Evolutionary conservation across 2,113 vertebrate species (phyloP).

Genomic region (Hemicordylus capensis): DNA sequence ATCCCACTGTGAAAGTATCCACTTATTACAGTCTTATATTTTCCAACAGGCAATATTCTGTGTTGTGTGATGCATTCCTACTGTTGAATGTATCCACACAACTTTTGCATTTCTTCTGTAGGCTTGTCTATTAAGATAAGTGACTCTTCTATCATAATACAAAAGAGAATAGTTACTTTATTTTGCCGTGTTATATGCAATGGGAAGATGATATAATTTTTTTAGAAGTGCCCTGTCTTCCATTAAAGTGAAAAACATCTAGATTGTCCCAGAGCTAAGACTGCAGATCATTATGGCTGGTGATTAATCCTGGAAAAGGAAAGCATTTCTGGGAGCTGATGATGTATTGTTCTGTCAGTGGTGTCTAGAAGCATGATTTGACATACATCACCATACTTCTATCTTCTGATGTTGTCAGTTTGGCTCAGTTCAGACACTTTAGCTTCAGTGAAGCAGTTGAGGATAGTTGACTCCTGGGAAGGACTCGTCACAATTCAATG

Average conservation of each 20-base stretch:
- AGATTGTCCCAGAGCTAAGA: not conserved
- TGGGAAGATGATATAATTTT: not conserved
- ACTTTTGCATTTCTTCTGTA: not conserved
- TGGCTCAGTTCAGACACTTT: conserved; percentile 30
- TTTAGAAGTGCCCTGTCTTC: not conserved
- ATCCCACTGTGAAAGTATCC: not conserved
- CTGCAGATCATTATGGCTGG: conserved; percentile 22
- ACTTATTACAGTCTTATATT: not conserved
- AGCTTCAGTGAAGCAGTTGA: conserved; percentile 15
- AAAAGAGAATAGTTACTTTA: not conserved
- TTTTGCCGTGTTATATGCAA: not conserved
- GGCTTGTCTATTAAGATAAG: no score
- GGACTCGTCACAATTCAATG: not conserved
- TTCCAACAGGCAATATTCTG: not conserved
- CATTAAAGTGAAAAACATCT: conserved; percentile 35
- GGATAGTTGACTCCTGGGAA: not conserved
- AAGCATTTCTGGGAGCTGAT: conserved; percentile 12
- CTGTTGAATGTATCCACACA: not conserved
- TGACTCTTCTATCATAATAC: not conserved
- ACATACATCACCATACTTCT: conserved; percentile 27
- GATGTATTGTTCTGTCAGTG: conserved; percentile 22
- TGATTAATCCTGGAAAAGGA: conserved; percentile 44
- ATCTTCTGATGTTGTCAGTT: conserved; percentile 29
- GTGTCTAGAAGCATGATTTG: conserved; percentile 26
- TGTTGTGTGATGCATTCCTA: not conserved